A percentile compares a stretch with the other conserved stretches of the same genome.
Evolutionary conservation across 2,113 vertebrate species (phyloP).

Genomic region (Anoplopoma fimbria): DNA sequence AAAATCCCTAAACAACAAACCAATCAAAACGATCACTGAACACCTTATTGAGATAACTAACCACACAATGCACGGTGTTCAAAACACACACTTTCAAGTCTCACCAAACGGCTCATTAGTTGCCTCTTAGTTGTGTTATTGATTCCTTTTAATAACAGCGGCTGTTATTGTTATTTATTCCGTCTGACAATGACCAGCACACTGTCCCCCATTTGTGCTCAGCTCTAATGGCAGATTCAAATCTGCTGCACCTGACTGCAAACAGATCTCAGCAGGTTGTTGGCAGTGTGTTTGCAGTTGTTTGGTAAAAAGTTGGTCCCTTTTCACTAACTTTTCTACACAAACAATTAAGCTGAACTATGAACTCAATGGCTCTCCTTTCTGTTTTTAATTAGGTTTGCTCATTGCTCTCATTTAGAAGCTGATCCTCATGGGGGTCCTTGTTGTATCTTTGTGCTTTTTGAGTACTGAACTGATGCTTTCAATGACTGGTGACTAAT

Average conservation of each 20-base stretch:
- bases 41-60: constrained; percentile 77
- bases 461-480: constrained; percentile 27
- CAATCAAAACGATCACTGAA: constrained; percentile 78
- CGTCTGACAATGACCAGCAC: constrained; percentile 35
- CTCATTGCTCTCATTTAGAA: constrained; percentile 47
- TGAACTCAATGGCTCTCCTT: not conserved
- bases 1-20: constrained; percentile 79
- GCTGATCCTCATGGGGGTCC: constrained; percentile 25
- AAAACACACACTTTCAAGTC: constrained; percentile 72
- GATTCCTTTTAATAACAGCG: constrained; percentile 40
- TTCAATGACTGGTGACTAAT: constrained; percentile 52
- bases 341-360: constrained; percentile 51
- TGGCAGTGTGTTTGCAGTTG: constrained; percentile 81
- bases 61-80: constrained; percentile 79
- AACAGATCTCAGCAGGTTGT: constrained; percentile 54
- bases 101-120: constrained; percentile 65
- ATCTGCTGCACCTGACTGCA: constrained; percentile 49
- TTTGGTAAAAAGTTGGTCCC: constrained; percentile 79
- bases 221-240: constrained; percentile 53
- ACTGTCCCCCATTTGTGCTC: constrained; percentile 26
- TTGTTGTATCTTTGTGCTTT: constrained; percentile 30
- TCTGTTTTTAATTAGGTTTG: constrained; percentile 7
- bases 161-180: constrained; percentile 13
- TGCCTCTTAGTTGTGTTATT: constrained; percentile 55
- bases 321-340: constrained; percentile 60